Base-by-base conservation (phyloP, 2,113 vertebrate genomes). In the Sterrhoptilus dennistouni region DNA sequence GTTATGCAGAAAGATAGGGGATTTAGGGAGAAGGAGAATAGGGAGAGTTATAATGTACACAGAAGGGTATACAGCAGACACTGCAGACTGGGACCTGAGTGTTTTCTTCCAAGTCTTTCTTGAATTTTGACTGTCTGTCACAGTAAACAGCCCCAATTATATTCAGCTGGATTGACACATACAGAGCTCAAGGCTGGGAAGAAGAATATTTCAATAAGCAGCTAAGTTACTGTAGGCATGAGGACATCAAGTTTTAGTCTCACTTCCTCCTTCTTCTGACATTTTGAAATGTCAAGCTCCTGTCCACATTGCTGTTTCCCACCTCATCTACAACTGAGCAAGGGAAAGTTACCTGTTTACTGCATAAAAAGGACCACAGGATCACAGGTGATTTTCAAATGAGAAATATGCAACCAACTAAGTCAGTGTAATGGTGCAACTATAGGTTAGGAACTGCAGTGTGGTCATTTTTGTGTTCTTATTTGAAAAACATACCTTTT, bases 281-380 rank as follows among this genome's bases (percentile, higher is more conserved):
- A 96, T 96, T 96, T 95, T 44, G 77, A 92, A 91, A 96, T 83
- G 95, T 84, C 88, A 94, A 82, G n/a, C 65, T 84, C n/a, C 56
- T 81, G 86, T 90, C 95, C 88, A 56, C 22, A n/a, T 6, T 49
- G 52, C 29, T 83, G 54, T 87, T 92, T 90, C 40, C n/a, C 29
- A 90, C 83, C 79, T 54, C 7, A 2, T 24, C 75, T 74, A 53
- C 52, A 71, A 50, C 57, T 16, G 20, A 70, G 36, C 53, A 84
- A 78, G 29, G 49, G 53, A 47, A 79, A 59, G 77, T 59, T 91
- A 82, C 70, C 75, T 68, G 31, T 53, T 87, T 44, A 36, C 22
- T 66, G 38, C 38, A 77, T 8, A 49, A 54, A 83, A 87, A 29
- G 56, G 71, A 75, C 29, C 31, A 49, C 60, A 36, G 19, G 29